A percentile compares a stretch with the other conserved stretches of the same genome.
These are phyloP conservation scores for Eueremaeus valkanovi DNA, from an alignment of 2,888 invertebrate genomes.

Conservation along the genomic window DNA sequence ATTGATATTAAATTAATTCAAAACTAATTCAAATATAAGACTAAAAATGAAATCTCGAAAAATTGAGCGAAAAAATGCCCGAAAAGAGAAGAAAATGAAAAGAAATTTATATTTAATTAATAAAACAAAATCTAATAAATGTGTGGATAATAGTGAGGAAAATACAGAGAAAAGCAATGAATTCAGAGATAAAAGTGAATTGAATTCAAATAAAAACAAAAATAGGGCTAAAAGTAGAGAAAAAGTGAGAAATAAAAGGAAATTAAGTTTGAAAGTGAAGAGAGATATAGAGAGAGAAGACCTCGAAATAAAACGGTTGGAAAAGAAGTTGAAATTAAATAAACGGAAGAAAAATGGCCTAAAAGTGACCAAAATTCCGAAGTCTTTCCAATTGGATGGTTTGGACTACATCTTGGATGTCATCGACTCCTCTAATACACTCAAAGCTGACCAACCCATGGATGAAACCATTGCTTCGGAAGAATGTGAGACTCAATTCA, in stretches of 20 bases:
- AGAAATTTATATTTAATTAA: neutral
- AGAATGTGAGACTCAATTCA: neutral
- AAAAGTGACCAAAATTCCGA: slow-evolving; percentile 31
- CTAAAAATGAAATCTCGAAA: neutral
- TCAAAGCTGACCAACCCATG: neutral
- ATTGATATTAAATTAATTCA: no score
- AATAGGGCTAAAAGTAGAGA: neutral
- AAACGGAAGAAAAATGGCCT: slow-evolving; percentile 14
- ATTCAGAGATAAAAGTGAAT: neutral
- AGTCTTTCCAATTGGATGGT: slow-evolving; percentile 40
- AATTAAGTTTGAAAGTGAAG: slow-evolving; percentile 6
- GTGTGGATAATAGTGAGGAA: neutral
- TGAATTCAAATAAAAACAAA: slow-evolving; percentile 16
- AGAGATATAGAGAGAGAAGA: slow-evolving; percentile 34
- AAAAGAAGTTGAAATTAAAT: slow-evolving; percentile 37
- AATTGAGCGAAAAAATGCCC: slow-evolving; percentile 23
- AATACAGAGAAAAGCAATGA: neutral
- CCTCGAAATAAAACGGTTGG: slow-evolving; percentile 31
- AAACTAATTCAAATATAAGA: neutral
- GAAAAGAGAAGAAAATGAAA: slow-evolving; percentile 27
- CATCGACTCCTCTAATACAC: slow-evolving; percentile 16
- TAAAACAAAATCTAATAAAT: neutral
- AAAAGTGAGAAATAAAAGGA: neutral
- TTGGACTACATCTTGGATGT: slow-evolving; percentile 40
- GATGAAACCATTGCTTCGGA: neutral